Conservation (phyloP, 2,797 vertebrate genomes). For the Nothura maculosa region DNA sequence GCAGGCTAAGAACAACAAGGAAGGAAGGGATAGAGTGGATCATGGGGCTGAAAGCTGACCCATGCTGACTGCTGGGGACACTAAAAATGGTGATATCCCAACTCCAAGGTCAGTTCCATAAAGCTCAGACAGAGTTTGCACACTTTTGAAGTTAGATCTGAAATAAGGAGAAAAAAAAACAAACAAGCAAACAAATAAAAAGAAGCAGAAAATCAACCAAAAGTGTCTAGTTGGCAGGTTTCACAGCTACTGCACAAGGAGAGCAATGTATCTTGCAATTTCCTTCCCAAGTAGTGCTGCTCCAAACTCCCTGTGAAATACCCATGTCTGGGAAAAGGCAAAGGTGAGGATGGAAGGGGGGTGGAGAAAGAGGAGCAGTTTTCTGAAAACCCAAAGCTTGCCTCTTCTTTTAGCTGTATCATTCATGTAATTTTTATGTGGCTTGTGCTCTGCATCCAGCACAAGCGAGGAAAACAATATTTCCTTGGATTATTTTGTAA, state of each 20-base stretch:
- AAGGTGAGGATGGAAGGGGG: not conserved
- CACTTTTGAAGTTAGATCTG: not conserved
- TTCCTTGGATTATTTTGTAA: rapidly evolving
- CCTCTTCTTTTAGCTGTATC: not conserved
- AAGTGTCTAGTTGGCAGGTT: not conserved
- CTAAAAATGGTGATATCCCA: not conserved
- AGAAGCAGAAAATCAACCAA: not conserved
- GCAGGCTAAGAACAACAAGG: not conserved
- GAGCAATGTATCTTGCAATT: not conserved
- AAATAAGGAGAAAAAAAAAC: not conserved
- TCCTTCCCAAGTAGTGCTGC: not conserved
- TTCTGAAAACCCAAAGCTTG: not conserved
- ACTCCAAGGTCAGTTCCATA: not conserved
- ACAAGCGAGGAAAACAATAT: not conserved
- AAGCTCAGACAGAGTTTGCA: not conserved
- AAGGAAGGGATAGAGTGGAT: not conserved
- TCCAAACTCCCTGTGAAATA: not conserved
- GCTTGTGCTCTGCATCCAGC: not conserved
- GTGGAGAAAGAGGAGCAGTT: not conserved
- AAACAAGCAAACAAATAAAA: too few species aligned
- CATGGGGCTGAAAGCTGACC: not conserved
- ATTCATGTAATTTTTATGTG: not conserved
- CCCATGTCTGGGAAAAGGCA: rapidly evolving
- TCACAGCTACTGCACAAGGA: not conserved
- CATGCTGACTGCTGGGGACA: not conserved